phyloP scores from a whole-genome alignment of 2,888 invertebrate genomes.

The Leistus spinibarbis region DNA sequence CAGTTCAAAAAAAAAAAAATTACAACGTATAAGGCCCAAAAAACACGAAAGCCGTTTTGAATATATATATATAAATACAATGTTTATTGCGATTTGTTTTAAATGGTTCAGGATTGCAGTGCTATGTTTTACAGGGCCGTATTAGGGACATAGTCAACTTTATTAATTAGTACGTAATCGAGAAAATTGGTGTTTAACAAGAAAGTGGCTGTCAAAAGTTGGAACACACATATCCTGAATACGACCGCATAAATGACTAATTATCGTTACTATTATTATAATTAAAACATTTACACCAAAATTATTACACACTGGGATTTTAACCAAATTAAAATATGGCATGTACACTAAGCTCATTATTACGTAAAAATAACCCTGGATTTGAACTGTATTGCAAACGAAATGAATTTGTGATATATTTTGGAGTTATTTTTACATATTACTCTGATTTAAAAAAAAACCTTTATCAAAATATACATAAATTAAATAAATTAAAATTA shows the following conservation, averaged over 20 bases:
- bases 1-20: slow-evolving; percentile 3
- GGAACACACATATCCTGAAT: background rate
- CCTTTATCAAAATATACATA: too few species aligned
- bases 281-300: slow-evolving; percentile 1
- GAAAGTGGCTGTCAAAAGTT: background rate
- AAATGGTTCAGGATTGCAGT: slow-evolving; percentile 12
- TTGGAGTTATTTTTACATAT: too few species aligned
- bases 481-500: too few species aligned
- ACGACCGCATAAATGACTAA: background rate
- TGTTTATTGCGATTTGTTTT: slow-evolving; percentile 27
- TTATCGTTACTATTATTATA: background rate
- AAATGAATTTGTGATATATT: too few species aligned
- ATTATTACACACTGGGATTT: background rate
- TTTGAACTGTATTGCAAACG: background rate
- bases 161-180: background rate
- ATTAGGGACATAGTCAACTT: background rate
- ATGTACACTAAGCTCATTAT: background rate
- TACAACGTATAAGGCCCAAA: slow-evolving; percentile 34
- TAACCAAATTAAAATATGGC: background rate
- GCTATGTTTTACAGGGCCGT: slow-evolving; percentile 20
- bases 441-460: too few species aligned
- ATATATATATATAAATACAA: slow-evolving; percentile 13
- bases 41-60: slow-evolving; percentile 29
- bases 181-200: background rate
- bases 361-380: background rate